phyloP scores from a whole-genome alignment of 1,140 invertebrate genomes.

The Lordiphosa stackelbergi region DNA sequence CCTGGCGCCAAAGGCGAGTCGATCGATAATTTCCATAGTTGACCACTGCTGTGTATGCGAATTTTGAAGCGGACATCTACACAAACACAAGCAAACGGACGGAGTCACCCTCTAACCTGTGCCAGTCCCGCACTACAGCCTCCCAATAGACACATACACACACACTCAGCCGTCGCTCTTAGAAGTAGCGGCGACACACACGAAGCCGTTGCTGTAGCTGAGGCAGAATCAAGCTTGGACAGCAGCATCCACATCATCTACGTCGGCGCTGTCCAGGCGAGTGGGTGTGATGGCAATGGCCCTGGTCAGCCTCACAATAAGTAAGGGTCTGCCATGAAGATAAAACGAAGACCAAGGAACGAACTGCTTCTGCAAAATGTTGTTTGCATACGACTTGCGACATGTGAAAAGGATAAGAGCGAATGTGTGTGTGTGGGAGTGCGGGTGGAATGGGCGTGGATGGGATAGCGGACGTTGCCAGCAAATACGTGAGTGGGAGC shows the following conservation, averaged over 20 bases:
- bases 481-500: constrained; percentile 74
- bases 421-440: constrained; percentile 28
- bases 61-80: constrained; percentile 76
- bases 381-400: constrained; percentile 77
- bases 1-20: constrained; percentile 74
- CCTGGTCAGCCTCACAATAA: constrained; percentile 71
- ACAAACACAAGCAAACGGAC: constrained; percentile 59
- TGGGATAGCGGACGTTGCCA: constrained; percentile 62
- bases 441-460: constrained; percentile 30
- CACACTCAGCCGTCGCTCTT: constrained; percentile 46
- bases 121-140: constrained; percentile 11
- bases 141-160: constrained; percentile 14
- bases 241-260: constrained; percentile 52
- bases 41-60: constrained; percentile 77
- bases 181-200: constrained; percentile 56
- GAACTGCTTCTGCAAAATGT: constrained; percentile 77
- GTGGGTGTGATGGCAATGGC: constrained; percentile 28
- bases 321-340: constrained; percentile 77
- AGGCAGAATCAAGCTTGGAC: constrained; percentile 66
- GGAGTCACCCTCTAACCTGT: constrained; percentile 58
- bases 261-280: constrained; percentile 35
- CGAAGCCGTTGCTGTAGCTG: constrained; percentile 43
- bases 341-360: constrained; percentile 77
- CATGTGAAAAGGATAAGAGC: constrained; percentile 76
- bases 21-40: constrained; percentile 77